phyloP scores from a whole-genome alignment of 1,140 invertebrate species.

The Diorhabda sublineata region DNA sequence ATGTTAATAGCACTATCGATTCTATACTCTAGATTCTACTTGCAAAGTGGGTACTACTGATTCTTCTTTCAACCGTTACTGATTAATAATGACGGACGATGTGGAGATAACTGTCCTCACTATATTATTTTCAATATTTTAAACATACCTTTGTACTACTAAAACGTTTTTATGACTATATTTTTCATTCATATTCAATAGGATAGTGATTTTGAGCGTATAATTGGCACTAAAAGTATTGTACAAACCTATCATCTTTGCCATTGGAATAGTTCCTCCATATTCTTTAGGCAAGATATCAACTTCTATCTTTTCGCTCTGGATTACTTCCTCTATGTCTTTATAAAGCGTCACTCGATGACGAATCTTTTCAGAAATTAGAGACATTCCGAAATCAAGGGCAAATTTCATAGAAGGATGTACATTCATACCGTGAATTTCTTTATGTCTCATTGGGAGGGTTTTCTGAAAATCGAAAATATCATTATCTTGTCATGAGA shows the following conservation, averaged over 20 bases:
- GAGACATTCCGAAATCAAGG: slow-evolving; percentile 72
- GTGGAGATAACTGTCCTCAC: too few species aligned
- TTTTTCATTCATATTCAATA: too few species aligned
- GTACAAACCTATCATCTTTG: slow-evolving; percentile 71
- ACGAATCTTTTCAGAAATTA: slow-evolving; percentile 78
- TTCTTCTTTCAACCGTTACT: too few species aligned
- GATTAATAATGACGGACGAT: too few species aligned
- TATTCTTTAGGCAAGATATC: slow-evolving; percentile 78
- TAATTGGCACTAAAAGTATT: not conserved
- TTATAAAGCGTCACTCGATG: slow-evolving; percentile 69
- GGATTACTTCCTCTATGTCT: slow-evolving; percentile 55
- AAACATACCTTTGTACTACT: too few species aligned
- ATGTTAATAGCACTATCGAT: too few species aligned
- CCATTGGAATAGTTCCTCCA: slow-evolving; percentile 74
- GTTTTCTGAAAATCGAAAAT: slow-evolving; percentile 57
- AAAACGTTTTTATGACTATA: too few species aligned
- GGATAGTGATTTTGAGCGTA: too few species aligned
- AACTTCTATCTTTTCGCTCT: slow-evolving; percentile 52
- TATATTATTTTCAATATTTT: too few species aligned
- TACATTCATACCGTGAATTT: slow-evolving; percentile 73
- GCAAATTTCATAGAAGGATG: slow-evolving; percentile 74
- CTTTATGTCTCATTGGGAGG: slow-evolving; percentile 78
- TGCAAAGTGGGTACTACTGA: too few species aligned
- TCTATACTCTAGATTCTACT: too few species aligned
- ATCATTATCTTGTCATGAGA: too few species aligned